Evolutionary conservation across 2,797 vertebrate genomes (phyloP).

Genomic region (Sciurus vulgaris): DNA sequence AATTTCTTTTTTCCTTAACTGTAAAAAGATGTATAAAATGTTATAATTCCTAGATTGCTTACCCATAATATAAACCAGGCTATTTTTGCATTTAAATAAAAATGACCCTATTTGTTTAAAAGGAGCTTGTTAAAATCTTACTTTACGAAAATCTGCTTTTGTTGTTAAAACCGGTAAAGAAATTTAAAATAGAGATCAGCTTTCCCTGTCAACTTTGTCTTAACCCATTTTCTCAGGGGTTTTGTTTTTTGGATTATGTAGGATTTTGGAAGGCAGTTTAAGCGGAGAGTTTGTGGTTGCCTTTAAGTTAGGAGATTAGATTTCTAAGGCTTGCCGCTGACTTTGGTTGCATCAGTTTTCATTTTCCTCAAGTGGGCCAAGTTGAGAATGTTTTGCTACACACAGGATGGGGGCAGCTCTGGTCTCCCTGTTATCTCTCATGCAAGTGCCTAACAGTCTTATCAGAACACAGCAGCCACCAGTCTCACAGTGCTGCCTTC

Average conservation of each 20-base stretch:
- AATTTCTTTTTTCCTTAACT: conserved; percentile 61
- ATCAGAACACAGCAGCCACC: not conserved
- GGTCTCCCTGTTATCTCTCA: not conserved
- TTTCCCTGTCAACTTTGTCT: conserved; percentile 45
- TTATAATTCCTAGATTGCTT: conserved; percentile 47
- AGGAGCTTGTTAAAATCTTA: conserved; percentile 56
- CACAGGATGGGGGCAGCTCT: not conserved
- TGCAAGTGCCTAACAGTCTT: not conserved
- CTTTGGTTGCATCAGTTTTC: not conserved
- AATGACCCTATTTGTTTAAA: conserved; percentile 62
- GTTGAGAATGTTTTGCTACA: not conserved
- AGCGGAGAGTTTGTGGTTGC: conserved; percentile 24
- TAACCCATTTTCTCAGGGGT: not conserved
- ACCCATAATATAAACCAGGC: conserved; percentile 40
- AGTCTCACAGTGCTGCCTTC: not conserved
- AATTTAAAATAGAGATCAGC: conserved; percentile 23
- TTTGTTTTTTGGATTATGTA: not conserved
- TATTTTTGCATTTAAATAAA: conserved; percentile 64
- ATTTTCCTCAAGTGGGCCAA: not conserved
- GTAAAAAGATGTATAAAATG: conserved; percentile 58
- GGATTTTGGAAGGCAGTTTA: conserved; percentile 22
- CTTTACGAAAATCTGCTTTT: conserved; percentile 62
- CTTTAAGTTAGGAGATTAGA: conserved; percentile 55
- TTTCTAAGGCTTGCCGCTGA: not conserved
- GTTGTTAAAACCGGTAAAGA: conserved; percentile 46